These are phyloP conservation scores for Chelonia mydas DNA, from an alignment of 2,797 vertebrate genomes.

Conservation along the genomic window DNA sequence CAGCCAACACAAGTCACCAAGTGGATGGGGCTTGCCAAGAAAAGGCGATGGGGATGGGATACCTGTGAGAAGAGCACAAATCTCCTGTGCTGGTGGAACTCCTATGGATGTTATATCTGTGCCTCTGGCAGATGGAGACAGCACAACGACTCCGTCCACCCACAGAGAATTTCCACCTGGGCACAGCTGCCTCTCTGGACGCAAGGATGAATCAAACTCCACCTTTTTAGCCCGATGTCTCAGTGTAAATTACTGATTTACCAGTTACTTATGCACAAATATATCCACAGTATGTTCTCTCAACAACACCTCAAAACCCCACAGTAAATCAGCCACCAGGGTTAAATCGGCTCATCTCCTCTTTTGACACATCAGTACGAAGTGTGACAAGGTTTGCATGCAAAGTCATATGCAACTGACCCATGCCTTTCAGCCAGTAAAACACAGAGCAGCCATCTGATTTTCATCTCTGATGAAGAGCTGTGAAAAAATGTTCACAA, in stretches of 20 bases:
- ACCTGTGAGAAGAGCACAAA: not conserved
- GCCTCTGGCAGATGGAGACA: not conserved
- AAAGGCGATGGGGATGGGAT: not conserved
- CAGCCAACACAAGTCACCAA: not conserved
- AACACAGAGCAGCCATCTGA: not conserved
- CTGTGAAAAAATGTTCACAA: not conserved
- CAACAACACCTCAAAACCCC: not conserved
- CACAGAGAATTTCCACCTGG: rapidly evolving
- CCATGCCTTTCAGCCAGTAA: not conserved
- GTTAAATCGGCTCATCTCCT: not conserved
- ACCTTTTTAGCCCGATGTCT: not conserved
- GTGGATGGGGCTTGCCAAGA: not conserved
- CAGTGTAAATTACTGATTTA: not conserved
- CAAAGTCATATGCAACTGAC: not conserved
- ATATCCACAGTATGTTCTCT: not conserved
- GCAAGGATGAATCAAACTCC: not conserved
- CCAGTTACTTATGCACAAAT: slow-evolving; percentile 16
- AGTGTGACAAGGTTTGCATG: not conserved
- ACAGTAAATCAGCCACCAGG: not conserved
- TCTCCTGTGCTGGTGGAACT: not conserved
- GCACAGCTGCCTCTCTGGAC: not conserved
- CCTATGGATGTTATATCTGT: rapidly evolving
- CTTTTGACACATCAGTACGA: not conserved
- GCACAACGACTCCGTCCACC: not conserved
- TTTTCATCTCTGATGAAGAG: not conserved